Conservation (phyloP, 2,113 vertebrate species). For the Connochaetes taurinus region DNA sequence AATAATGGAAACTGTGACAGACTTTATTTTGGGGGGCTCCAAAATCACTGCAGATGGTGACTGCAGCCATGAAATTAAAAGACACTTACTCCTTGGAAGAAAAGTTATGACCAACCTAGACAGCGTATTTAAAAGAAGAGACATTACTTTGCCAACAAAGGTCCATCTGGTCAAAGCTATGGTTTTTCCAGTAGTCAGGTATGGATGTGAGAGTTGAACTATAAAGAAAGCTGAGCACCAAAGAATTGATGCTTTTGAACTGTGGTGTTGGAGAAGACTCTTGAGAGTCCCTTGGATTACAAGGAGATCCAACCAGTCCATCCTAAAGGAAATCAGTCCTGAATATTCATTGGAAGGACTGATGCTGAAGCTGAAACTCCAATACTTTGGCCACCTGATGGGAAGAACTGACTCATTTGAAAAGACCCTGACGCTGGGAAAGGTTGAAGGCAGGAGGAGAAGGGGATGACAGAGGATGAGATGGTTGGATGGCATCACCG, state of each 20-base stretch:
- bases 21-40: rapidly evolving
- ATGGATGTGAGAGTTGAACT: not conserved
- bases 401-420: not conserved
- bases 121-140: not conserved
- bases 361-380: not conserved
- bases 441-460: not conserved
- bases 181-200: not conserved
- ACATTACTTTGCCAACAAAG: not conserved
- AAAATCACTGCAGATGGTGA: not conserved
- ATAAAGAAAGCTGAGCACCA: rapidly evolving
- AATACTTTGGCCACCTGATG: not conserved
- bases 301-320: not conserved
- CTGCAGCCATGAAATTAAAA: not conserved
- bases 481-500: not conserved
- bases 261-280: not conserved
- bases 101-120: not conserved
- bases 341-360: not conserved
- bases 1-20: not conserved
- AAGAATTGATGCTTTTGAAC: not conserved
- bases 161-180: not conserved
- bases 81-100: not conserved
- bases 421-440: not conserved
- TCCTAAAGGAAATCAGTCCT: not conserved
- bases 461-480: not conserved
- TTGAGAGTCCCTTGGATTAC: not conserved